A percentile compares a stretch with the other conserved stretches of the same genome.
Conservation (phyloP, 2,797 vertebrate genomes). For the Semaprochilodus insignis region DNA sequence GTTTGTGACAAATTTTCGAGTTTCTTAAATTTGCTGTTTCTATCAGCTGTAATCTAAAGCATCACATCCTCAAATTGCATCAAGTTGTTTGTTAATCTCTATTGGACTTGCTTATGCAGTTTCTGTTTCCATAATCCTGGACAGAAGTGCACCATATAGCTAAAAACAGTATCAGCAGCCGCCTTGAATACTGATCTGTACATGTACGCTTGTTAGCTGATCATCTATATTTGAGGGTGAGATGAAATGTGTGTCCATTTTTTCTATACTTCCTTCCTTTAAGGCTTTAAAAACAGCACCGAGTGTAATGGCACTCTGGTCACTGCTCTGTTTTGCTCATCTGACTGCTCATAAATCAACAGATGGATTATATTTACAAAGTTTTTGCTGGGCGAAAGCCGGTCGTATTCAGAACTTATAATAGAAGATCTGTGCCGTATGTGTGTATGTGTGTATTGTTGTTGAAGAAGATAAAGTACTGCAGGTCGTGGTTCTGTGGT, state of each 20-base stretch:
- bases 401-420: neutral
- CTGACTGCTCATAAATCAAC: conserved; percentile 6
- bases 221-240: too few relatives aligned
- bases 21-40: too few relatives aligned
- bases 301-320: neutral
- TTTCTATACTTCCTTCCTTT: neutral
- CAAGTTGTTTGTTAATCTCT: too few relatives aligned
- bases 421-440: neutral
- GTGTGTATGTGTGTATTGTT: neutral
- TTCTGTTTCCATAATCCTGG: too few relatives aligned
- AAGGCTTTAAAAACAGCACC: neutral
- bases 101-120: too few relatives aligned
- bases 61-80: too few relatives aligned
- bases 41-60: too few relatives aligned
- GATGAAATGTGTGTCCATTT: neutral
- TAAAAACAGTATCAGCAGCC: too few relatives aligned
- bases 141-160: too few relatives aligned
- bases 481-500: neutral
- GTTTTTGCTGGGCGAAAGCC: neutral
- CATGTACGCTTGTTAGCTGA: too few relatives aligned
- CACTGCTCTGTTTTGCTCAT: neutral
- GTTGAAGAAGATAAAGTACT: neutral
- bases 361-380: neutral
- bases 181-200: too few relatives aligned
- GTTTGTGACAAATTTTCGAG: too few relatives aligned